phyloP scores from a whole-genome alignment of 64 coral and sea anemone genomes.

The Dendronephthya gigantea region DNA sequence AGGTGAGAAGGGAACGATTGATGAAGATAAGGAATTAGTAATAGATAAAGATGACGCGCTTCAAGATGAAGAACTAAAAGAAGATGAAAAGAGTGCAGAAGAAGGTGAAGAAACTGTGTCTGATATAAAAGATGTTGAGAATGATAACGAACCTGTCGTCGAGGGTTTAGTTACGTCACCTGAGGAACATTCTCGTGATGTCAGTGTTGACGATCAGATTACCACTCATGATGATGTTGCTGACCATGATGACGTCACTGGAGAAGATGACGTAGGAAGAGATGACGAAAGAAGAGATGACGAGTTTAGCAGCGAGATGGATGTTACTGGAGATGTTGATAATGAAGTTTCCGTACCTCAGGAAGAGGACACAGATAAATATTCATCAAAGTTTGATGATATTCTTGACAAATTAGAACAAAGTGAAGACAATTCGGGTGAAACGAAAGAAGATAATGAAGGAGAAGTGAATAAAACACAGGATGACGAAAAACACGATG shows the following conservation, averaged over 20 bases:
- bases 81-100: not conserved
- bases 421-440: conserved; percentile 27
- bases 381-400: conserved; percentile 48
- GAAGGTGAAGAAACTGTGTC: not conserved
- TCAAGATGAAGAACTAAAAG: not conserved
- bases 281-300: not conserved
- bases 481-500: not conserved
- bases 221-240: not conserved
- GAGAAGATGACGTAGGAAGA: not conserved
- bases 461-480: not conserved
- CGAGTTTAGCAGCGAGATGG: not conserved
- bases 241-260: not conserved
- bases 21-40: not conserved
- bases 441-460: conserved; percentile 8
- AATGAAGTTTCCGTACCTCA: not conserved
- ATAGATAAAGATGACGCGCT: conserved; percentile 1
- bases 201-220: not conserved
- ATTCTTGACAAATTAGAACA: conserved; percentile 54
- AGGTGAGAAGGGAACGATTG: not conserved
- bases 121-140: not conserved
- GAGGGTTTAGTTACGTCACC: not conserved
- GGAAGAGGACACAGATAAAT: conserved; percentile 23
- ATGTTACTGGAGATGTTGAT: not conserved
- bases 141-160: not conserved
- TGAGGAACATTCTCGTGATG: not conserved